Base-by-base conservation (phyloP, 2,113 vertebrate genomes). In the Ceuthmochares aereus region DNA sequence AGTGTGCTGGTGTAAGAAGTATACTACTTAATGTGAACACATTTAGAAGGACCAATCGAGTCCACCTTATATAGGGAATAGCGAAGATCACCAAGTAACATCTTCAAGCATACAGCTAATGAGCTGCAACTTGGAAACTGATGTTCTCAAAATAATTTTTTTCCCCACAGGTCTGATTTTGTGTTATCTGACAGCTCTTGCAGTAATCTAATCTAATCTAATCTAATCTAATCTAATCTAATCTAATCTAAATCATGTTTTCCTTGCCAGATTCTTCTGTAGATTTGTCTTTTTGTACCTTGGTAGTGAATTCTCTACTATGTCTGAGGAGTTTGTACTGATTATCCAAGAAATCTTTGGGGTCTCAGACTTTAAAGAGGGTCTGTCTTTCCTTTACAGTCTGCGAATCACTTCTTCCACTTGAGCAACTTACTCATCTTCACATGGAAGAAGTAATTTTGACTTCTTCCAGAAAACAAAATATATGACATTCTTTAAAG, bases 381-480 rank as follows among this genome's bases (percentile, higher is more conserved):
- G 43, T 58, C 23, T 74, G 8, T 60, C 59, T 84, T 67, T 18
- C 78, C 49, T 32, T 93, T 81, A 7, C 13, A 22, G 17, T 85
- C 49, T 60, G 17, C 62, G 67, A 85, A 69, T 85, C 34, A 20
- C 5, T 87, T 86, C 45, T 84, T 95, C 29, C 16, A 74, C 69
- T 73, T 58, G 23, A 91, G 19, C 10, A 75, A 91, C 4, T n/a
- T 37, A 43, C 66, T 88, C 42, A 47, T 32, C 58, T 82, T 91
- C 62, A 55, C 36, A 55, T 62, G 59, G 60, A 87, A 89, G 54
- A 81, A 79, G 92, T 84, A 0, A 51, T 64, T 95, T 66, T 84
- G 56, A 62, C 64, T 94, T 91, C 54, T 91, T 89, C 56, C 17
- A 85, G 40, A 72, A 94, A 89, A 91, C 34, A 17, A 90, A 92